These are phyloP conservation scores for Trogon surrucura DNA, from an alignment of 2,113 vertebrate species.

Conservation along the genomic window DNA sequence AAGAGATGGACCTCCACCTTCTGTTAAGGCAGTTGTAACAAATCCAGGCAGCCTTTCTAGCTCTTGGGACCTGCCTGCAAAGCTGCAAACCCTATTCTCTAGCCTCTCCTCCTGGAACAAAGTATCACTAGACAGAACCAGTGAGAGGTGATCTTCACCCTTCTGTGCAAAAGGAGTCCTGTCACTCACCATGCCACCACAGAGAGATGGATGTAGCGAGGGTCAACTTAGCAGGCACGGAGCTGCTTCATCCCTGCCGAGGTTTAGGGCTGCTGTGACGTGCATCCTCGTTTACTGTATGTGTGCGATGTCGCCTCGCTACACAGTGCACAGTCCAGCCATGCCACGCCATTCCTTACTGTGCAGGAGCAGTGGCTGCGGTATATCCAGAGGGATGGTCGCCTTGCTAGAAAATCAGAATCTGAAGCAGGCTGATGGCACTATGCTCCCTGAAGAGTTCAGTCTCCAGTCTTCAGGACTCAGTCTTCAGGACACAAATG, in stretches of 20 bases:
- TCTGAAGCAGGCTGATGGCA: not conserved
- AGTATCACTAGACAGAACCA: not conserved
- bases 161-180: not conserved
- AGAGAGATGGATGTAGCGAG: not conserved
- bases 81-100: not conserved
- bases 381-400: not conserved
- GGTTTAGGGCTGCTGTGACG: not conserved
- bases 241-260: not conserved
- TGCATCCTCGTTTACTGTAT: not conserved
- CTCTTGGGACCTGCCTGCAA: not conserved
- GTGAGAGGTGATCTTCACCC: not conserved
- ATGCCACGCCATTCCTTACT: not conserved
- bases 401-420: not conserved
- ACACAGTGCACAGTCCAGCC: not conserved
- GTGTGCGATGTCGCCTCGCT: not conserved
- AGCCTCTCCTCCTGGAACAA: not conserved
- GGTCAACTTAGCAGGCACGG: not conserved
- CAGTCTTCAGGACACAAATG: not conserved
- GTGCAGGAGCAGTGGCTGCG: not conserved
- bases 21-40: not conserved
- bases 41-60: not conserved
- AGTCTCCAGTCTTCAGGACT: not conserved
- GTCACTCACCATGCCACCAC: not conserved
- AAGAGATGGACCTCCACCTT: not conserved
- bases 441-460: not conserved